Evolutionary conservation across 2,797 vertebrate genomes (phyloP), one percentile per base, ranked within the genome.

Genomic region (Enteromius unitaeniatus): DNA sequence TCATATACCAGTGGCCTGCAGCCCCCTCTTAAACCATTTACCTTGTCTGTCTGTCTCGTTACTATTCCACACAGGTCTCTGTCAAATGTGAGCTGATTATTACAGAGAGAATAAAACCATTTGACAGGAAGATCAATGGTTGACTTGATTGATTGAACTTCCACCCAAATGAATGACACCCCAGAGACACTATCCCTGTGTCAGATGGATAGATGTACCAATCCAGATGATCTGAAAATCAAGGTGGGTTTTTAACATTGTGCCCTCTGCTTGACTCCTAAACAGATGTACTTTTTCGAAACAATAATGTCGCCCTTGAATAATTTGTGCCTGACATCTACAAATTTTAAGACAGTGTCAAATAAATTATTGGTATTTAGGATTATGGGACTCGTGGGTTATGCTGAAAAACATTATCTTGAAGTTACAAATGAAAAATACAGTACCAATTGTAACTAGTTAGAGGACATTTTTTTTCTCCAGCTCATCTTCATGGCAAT

Each of bases 41-140:
- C 80, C 86, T 49, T 70, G 26, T 78, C 86, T 80, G 87, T 85
- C 88, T 84, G 69, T 79, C 84, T 77, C 58, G 77, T 78, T 79
- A 74, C 69, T 70, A 87, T 92, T 92, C 90, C 88, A 88, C 88
- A 88, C 89, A 88, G 86, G 84, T 88, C 76, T 88, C 89, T 91
- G 90, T 93, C 91, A 93, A 91, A 91, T 91, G 88, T 77, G 87
- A 92, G 88, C 88, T 83, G 90, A 92, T 94, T 94, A 94, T 93
- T 93, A 92, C 90, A 89, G 89, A 76, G 88, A 91, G 89, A 94
- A 93, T 94, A 91, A 93, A 93, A 91, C 86, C 88, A 85, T 89
- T 90, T 88, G 90, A 93, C 92, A 85, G 23, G 31, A 45, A 86
- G 91, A 94, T 95, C 94, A 93, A 94, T 94, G 91, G 85, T 83